phyloP scores from a whole-genome alignment of 35 echinoderm and acorn worm species.

The Eucidaris tribuloides region DNA sequence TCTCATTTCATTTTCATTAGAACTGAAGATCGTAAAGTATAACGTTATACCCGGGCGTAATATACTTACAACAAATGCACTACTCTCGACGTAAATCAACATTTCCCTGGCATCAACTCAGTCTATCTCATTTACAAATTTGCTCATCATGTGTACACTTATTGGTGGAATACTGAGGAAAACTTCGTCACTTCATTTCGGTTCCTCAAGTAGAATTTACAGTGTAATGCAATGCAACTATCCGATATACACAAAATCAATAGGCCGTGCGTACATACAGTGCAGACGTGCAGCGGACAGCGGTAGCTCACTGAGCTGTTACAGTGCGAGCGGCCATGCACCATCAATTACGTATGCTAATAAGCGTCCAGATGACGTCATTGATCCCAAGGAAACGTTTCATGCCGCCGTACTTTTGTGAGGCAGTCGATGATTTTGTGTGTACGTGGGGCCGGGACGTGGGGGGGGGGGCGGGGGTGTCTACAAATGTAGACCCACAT shows the following conservation, averaged over 20 bases:
- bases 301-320: too few relatives aligned
- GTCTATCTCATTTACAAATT: background rate
- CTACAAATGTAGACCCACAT: too few relatives aligned
- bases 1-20: background rate
- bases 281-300: background rate
- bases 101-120: constrained; percentile 10
- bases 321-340: background rate
- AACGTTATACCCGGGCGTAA: background rate
- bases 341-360: constrained; percentile 7
- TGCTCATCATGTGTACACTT: background rate
- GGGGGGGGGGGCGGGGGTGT: too few relatives aligned
- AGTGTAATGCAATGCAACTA: background rate
- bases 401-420: too few relatives aligned
- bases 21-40: background rate
- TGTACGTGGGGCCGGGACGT: too few relatives aligned
- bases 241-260: background rate
- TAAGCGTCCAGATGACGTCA: constrained; percentile 14
- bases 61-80: constrained; percentile 72
- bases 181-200: background rate
- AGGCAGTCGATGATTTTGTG: too few relatives aligned
- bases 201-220: background rate
- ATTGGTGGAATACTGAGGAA: background rate
- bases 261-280: background rate
- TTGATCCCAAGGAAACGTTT: constrained; percentile 26
- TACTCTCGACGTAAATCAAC: constrained; percentile 81